A percentile compares a stretch with the other conserved stretches of the same genome.
These are phyloP conservation scores for Protosalanx chinensis DNA, from an alignment of 2,797 vertebrate species.

Conservation along the genomic window DNA sequence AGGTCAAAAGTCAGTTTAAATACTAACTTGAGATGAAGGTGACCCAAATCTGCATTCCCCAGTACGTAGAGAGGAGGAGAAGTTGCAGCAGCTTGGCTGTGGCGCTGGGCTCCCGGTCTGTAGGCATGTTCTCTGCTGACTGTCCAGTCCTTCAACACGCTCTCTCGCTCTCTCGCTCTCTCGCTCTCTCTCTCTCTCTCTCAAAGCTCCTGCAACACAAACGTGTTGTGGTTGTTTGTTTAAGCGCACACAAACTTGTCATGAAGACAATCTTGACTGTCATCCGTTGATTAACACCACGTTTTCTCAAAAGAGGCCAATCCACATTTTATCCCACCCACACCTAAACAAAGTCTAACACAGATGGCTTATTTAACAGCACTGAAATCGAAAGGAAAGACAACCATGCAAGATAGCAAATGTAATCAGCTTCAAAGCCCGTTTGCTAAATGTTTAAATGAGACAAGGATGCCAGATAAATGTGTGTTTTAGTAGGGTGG, in stretches of 20 bases:
- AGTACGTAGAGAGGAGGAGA: constrained; percentile 79
- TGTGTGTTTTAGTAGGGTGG: too few species aligned
- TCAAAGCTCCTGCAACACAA: neutral
- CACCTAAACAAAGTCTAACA: neutral
- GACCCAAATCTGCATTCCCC: constrained; percentile 87
- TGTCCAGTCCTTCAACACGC: neutral
- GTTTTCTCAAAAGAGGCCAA: neutral
- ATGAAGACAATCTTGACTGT: neutral
- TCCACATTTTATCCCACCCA: neutral
- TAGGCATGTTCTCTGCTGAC: constrained; percentile 59
- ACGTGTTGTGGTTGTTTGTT: neutral
- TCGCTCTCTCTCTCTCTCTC: neutral
- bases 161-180: too few species aligned
- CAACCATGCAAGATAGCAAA: too few species aligned
- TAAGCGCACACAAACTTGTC: neutral
- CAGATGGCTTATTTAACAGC: too few species aligned
- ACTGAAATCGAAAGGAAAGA: too few species aligned
- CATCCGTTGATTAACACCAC: neutral
- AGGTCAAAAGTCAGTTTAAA: neutral
- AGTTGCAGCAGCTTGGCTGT: constrained; percentile 77
- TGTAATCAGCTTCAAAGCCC: too few species aligned
- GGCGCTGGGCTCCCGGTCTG: constrained; percentile 67
- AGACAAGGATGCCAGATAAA: too few species aligned
- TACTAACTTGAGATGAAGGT: constrained; percentile 78
- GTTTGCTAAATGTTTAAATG: too few species aligned